These are phyloP conservation scores for Acrocephalus scirpaceus DNA, from an alignment of 2,797 vertebrate species.

Conservation along the genomic window DNA sequence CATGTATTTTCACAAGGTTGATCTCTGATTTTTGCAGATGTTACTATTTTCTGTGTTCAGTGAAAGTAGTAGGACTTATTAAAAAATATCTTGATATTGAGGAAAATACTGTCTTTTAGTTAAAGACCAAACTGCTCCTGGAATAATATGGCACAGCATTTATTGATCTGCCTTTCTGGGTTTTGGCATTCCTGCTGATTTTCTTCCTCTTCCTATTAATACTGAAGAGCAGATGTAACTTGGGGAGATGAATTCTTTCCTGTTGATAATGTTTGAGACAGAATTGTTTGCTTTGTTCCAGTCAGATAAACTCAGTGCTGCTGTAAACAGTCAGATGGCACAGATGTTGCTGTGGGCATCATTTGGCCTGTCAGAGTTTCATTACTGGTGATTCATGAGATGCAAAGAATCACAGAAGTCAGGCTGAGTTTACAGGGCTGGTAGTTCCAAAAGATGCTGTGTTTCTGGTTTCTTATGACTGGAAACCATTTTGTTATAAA, in stretches of 20 bases:
- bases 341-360: constrained; percentile 24
- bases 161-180: background rate
- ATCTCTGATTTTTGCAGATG: background rate
- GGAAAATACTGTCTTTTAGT: background rate
- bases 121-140: background rate
- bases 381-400: constrained; percentile 50
- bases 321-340: constrained; percentile 41
- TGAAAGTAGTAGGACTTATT: background rate
- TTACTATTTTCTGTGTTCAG: background rate
- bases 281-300: constrained; percentile 57
- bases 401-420: background rate
- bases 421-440: background rate
- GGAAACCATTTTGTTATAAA: background rate
- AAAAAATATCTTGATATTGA: background rate
- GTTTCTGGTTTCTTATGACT: background rate
- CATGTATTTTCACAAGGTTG: background rate
- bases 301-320: background rate
- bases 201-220: background rate
- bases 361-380: constrained; percentile 20
- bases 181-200: background rate
- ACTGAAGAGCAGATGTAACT: background rate
- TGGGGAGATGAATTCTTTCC: constrained; percentile 8
- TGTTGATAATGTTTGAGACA: background rate
- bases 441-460: background rate
- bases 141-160: background rate